Evolutionary conservation across 92 coral and sea anemone genomes (phyloP), one percentile per base, ranked within the genome.

Genomic region (Heteractis magnifica): DNA sequence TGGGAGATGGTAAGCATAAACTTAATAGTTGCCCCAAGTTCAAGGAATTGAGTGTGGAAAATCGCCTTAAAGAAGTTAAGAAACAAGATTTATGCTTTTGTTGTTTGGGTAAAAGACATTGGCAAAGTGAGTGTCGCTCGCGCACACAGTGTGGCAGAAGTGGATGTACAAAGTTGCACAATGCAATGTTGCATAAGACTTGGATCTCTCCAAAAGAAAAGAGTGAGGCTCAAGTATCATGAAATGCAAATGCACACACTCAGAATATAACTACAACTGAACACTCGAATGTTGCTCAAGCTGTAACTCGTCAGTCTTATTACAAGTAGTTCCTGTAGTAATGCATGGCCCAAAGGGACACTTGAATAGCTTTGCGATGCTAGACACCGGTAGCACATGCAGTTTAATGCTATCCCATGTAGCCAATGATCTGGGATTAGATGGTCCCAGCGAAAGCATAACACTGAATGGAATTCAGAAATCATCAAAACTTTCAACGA

Each of bases 311-410:
- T 86, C 75, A 51, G 82, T 85, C 18, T 51, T 85, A 72, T 65
- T 89, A 65, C 83, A 80, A 81, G 89, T 81, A 41, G 85, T 89
- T 6, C 84, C 89, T 7, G 60, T 89, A 19, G 85, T 84, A 78
- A 56, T 89, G 20, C 75, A 89, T 81, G 92, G 89, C 19, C 86
- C 90, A 18, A 86, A 86, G 71, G 89, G 89, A 76, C 72, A 72
- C 73, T 76, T 86, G 16, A 78, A 86, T 81, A 89, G 84, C 0
- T 44, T 74, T 58, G 84, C 89, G 56, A 86, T 86, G 89, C 75
- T 86, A 19, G 92, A 89, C 65, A 86, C 71, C 4, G 89, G 89
- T 56, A 89, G 89, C 52, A 85, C 89, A 16, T 89, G 92, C 74
- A 89, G 90, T 51, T 50, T 89, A 75, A 56, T 86, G 78, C 3